A percentile compares a stretch with the other conserved stretches of the same genome.
Conservation (phyloP, 2,888 invertebrate species). For the Aricia artaxerxes region DNA sequence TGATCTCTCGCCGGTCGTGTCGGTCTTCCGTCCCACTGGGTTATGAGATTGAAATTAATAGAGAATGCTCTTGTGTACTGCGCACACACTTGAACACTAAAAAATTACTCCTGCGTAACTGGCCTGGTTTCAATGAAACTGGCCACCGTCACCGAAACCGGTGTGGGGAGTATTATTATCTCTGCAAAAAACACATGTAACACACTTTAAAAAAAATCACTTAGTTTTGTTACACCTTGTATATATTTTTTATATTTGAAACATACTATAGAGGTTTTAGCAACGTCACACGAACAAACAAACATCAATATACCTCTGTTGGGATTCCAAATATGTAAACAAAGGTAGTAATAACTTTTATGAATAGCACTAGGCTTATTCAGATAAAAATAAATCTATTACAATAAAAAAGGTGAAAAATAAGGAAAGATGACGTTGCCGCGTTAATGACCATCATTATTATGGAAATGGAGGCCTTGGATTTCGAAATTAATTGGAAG, state of each 20-base stretch:
- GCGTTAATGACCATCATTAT: not conserved
- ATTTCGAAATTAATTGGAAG: not conserved
- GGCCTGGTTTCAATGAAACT: no score
- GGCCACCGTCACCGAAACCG: no score
- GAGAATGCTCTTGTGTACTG: no score
- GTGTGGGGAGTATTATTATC: no score
- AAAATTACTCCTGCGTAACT: no score
- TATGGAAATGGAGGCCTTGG: not conserved
- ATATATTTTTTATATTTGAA: not conserved
- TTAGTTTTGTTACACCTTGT: no score
- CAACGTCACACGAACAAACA: not conserved
- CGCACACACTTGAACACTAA: no score
- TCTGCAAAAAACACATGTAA: no score
- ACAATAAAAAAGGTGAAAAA: not conserved
- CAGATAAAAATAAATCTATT: constrained; percentile 2
- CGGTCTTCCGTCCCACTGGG: no score
- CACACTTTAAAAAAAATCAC: no score
- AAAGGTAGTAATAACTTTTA: not conserved
- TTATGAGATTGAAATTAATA: no score
- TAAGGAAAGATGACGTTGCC: not conserved
- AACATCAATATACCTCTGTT: constrained; percentile 5
- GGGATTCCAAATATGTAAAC: not conserved
- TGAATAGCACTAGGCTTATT: not conserved
- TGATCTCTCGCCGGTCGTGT: no score
- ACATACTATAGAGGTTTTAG: not conserved